Evolutionary conservation across 2,888 invertebrate species (phyloP).

Genomic region (Furcula furcula): DNA sequence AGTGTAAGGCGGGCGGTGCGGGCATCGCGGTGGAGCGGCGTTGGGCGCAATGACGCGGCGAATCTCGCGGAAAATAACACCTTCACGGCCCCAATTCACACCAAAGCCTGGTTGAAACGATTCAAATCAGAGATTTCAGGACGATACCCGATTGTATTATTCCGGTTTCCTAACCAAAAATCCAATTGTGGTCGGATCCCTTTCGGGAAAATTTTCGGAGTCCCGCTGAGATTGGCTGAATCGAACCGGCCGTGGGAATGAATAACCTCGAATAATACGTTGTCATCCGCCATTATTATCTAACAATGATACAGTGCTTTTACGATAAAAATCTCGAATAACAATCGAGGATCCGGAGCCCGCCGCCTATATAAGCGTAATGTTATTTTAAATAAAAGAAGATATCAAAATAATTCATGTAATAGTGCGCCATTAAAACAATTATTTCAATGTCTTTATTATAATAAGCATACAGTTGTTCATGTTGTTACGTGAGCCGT

Average conservation of each 20-base stretch:
- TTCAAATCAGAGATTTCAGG: conserved; percentile 80
- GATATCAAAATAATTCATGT: conserved; percentile 58
- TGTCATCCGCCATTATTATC: conserved; percentile 81
- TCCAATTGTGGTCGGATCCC: conserved; percentile 77
- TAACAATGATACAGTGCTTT: conserved; percentile 79
- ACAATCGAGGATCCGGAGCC: conserved; percentile 59
- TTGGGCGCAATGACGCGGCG: conserved; percentile 55
- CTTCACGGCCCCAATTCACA: conserved; percentile 66
- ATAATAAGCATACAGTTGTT: conserved; percentile 37
- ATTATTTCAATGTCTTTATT: conserved; percentile 72
- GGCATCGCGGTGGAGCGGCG: conserved; percentile 13
- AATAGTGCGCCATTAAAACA: conserved; percentile 62
- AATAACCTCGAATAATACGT: conserved; percentile 78
- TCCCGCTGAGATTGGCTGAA: conserved; percentile 77
- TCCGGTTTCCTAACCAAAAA: conserved; percentile 80
- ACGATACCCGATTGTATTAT: conserved; percentile 80
- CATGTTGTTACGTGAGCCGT: conserved; percentile 52
- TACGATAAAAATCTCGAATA: conserved; percentile 75
- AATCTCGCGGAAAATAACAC: conserved; percentile 56
- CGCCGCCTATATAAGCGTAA: conserved; percentile 36
- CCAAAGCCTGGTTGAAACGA: conserved; percentile 72
- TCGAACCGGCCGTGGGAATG: conserved; percentile 64
- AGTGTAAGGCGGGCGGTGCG: conserved; percentile 12
- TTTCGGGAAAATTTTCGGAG: conserved; percentile 66
- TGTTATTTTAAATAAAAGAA: conserved; percentile 68